Conservation (phyloP, 2,113 vertebrate genomes). For the Tragelaphus imberbis region DNA sequence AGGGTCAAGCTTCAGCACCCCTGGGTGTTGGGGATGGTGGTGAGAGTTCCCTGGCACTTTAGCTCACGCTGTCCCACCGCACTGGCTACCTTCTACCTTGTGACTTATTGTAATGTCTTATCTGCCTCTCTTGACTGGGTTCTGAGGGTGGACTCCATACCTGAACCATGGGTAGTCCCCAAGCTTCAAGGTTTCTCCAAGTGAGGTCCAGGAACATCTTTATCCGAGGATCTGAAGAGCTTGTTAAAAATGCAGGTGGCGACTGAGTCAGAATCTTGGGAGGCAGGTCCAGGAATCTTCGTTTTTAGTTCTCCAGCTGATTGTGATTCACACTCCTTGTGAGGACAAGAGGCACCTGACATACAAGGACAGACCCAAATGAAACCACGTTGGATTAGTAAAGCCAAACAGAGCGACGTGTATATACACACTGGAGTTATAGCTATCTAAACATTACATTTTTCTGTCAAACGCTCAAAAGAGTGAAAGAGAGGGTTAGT, state of each 20-base stretch:
- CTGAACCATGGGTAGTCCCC: background rate
- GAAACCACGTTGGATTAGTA: background rate
- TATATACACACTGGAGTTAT: rapidly evolving
- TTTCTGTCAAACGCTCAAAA: background rate
- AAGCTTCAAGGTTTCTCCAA: background rate
- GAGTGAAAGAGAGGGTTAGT: background rate
- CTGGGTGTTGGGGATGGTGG: background rate
- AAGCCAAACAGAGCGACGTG: background rate
- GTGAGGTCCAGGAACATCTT: background rate
- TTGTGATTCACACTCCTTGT: background rate
- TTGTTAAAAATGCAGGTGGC: background rate
- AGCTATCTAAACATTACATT: background rate
- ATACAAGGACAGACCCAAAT: background rate
- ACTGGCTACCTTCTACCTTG: background rate
- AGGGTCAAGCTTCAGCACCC: background rate
- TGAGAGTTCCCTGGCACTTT: background rate
- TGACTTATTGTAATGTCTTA: background rate
- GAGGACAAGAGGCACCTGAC: background rate
- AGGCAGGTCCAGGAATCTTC: background rate
- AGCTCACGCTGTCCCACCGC: background rate
- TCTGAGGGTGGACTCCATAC: background rate
- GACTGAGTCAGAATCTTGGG: background rate
- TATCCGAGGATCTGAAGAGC: background rate
- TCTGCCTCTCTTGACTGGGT: background rate
- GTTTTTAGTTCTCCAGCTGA: background rate